These are phyloP conservation scores for Melangyna quadrimaculata DNA, from an alignment of 2,888 invertebrate species.

Conservation along the genomic window DNA sequence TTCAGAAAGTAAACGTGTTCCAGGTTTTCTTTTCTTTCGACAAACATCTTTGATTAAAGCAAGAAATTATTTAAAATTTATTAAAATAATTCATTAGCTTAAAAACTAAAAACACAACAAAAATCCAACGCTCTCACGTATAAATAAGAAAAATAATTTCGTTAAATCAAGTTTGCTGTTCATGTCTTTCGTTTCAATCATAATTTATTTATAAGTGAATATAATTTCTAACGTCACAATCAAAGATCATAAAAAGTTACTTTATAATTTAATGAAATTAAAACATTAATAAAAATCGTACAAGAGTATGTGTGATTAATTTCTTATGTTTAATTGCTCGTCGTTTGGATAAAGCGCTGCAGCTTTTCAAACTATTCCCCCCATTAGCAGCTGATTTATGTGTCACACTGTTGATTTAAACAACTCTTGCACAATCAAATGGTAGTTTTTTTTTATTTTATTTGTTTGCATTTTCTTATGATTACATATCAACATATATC, in stretches of 20 bases:
- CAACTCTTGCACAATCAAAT: slow-evolving; percentile 51
- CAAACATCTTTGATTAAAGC: too few relatives aligned
- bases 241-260: not conserved
- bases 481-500: not conserved
- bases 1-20: too few relatives aligned
- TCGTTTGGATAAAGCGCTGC: not conserved
- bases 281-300: not conserved
- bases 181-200: slow-evolving; percentile 6
- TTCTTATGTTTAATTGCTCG: slow-evolving; percentile 6
- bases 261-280: slow-evolving; percentile 9
- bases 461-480: too few relatives aligned
- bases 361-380: not conserved
- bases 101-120: too few relatives aligned
- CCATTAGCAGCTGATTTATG: slow-evolving; percentile 62
- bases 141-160: not conserved
- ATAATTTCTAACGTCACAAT: not conserved
- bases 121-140: not conserved
- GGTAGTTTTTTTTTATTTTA: not conserved
- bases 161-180: not conserved
- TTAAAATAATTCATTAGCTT: too few relatives aligned
- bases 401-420: slow-evolving; percentile 50
- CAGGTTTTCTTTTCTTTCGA: too few relatives aligned
- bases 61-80: too few relatives aligned
- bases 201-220: not conserved
- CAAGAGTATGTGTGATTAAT: not conserved